phyloP scores from a whole-genome alignment of 2,113 vertebrate genomes.

The Raja brachyura region DNA sequence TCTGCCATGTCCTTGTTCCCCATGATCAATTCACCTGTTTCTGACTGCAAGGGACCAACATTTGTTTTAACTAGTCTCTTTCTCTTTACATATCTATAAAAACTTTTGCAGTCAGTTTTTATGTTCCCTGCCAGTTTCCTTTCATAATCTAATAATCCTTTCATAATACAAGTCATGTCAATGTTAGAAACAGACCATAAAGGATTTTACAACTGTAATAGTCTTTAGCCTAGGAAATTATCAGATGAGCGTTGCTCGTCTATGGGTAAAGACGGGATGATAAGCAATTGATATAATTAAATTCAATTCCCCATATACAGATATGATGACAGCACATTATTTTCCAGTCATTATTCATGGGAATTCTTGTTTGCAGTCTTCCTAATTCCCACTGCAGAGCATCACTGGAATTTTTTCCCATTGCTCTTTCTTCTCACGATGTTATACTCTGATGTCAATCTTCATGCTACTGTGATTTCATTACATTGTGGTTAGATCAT shows the following conservation, averaged over 20 bases:
- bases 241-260: neutral
- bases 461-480: conserved; percentile 3
- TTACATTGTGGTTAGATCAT: conserved; percentile 1
- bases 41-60: no score
- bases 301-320: neutral
- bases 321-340: conserved; percentile 19
- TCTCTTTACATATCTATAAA: no score
- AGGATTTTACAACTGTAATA: conserved; percentile 1
- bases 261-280: neutral
- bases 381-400: conserved; percentile 29
- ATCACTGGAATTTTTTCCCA: conserved; percentile 26
- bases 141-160: no score
- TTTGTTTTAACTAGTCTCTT: no score
- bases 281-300: neutral
- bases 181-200: neutral
- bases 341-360: conserved; percentile 22
- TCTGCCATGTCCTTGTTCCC: no score
- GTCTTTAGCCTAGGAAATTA: neutral
- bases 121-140: no score
- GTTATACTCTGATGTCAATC: conserved; percentile 8
- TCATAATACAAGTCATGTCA: neutral
- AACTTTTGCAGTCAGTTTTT: no score
- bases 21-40: no score
- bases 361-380: neutral
- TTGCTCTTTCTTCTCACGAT: conserved; percentile 26